Percentiles rank a stretch among this genome's conserved stretches.
Evolutionary conservation across 2,797 vertebrate genomes (phyloP).

Genomic region (Delichon dasypus): DNA sequence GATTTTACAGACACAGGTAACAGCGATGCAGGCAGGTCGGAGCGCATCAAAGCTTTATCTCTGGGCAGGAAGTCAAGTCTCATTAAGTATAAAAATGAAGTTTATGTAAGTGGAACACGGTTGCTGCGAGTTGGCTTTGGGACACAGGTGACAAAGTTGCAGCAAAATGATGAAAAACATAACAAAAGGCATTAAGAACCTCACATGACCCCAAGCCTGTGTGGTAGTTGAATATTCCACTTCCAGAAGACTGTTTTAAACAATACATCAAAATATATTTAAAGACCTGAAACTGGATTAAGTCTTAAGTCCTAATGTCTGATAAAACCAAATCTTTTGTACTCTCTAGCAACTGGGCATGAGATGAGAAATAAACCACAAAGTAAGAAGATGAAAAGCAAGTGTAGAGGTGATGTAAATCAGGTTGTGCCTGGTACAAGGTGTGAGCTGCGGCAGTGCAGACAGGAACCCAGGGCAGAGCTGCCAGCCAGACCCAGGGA

Average conservation of each 20-base stretch:
- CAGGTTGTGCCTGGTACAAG: not conserved
- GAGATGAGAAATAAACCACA: not conserved
- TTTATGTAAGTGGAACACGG: not conserved
- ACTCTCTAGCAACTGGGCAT: not conserved
- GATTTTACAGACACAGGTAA: slow-evolving; percentile 5
- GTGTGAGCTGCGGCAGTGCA: not conserved
- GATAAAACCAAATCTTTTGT: not conserved
- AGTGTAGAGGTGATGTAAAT: rapidly evolving
- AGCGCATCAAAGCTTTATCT: slow-evolving; percentile 1
- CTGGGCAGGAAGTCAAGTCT: not conserved
- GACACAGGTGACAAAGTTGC: not conserved
- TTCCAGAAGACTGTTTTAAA: not conserved
- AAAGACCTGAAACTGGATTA: not conserved
- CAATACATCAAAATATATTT: not conserved
- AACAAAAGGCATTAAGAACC: not conserved
- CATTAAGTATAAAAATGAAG: slow-evolving; percentile 1
- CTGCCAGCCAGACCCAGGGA: not conserved
- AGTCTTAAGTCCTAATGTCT: not conserved
- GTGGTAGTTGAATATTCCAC: not conserved
- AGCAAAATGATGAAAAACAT: not conserved
- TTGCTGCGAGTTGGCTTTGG: not conserved
- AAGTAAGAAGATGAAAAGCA: not conserved
- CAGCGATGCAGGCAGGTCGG: not conserved
- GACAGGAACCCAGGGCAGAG: not conserved
- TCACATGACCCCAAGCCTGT: not conserved